Evolutionary conservation across 1,140 invertebrate species (phyloP).

Genomic region (Cotesia typhae): DNA sequence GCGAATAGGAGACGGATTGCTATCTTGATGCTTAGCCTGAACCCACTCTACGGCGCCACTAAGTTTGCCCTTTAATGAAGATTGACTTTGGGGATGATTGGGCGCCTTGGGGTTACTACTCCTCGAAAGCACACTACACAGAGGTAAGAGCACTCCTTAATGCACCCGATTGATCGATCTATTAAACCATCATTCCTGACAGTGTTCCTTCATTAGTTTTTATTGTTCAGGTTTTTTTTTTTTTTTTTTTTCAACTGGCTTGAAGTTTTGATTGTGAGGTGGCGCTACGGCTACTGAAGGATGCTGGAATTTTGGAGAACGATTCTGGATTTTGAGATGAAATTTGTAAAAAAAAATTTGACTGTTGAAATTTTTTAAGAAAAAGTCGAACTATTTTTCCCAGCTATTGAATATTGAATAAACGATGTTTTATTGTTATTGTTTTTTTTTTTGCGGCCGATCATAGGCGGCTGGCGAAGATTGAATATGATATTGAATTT

Average conservation of each 20-base stretch:
- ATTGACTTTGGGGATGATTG: slow-evolving; percentile 50
- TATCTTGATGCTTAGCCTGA: slow-evolving; percentile 44
- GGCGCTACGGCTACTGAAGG: too few relatives aligned
- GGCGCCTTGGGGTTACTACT: slow-evolving; percentile 16
- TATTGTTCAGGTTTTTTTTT: background rate
- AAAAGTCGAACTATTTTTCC: background rate
- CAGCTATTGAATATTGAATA: background rate
- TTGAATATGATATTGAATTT: too few relatives aligned
- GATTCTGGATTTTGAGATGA: too few relatives aligned
- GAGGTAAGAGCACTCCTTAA: background rate
- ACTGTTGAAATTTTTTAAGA: background rate
- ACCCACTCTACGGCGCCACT: background rate
- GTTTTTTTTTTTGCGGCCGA: too few relatives aligned
- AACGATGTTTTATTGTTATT: too few relatives aligned
- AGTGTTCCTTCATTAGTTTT: background rate
- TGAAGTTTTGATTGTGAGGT: too few relatives aligned
- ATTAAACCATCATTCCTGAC: slow-evolving; percentile 11
- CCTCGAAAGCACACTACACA: background rate
- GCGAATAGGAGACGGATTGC: slow-evolving; percentile 9
- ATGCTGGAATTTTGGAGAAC: too few relatives aligned
- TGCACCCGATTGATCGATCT: slow-evolving; percentile 20
- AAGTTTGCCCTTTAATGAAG: slow-evolving; percentile 48
- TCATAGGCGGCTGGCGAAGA: too few relatives aligned
- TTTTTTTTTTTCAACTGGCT: background rate
- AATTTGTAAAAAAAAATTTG: too few relatives aligned